Evolutionary conservation across 2,113 vertebrate species (phyloP).

Genomic region (Polypterus senegalus): DNA sequence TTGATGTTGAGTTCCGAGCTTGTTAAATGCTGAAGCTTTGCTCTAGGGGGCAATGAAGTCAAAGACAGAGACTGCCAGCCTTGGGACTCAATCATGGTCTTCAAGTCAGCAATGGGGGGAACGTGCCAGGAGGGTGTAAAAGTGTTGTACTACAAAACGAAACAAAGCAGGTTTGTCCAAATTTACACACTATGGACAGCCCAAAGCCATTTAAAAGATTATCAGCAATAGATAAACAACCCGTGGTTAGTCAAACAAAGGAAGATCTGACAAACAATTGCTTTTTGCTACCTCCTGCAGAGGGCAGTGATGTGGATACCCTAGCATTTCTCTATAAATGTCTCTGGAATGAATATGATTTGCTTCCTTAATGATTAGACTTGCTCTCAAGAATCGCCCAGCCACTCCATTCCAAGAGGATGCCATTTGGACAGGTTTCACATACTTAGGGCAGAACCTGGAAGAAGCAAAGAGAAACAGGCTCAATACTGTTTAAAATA

Average conservation of each 20-base stretch:
- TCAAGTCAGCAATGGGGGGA: constrained; percentile 35
- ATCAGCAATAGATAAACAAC: background rate
- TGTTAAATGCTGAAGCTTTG: constrained; percentile 35
- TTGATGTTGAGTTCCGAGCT: constrained; percentile 44
- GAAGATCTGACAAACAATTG: constrained; percentile 8
- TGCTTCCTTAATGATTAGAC: constrained; percentile 19
- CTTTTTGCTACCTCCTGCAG: constrained; percentile 42
- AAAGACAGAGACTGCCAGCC: constrained; percentile 45
- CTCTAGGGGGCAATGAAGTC: constrained; percentile 39
- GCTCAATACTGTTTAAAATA: too few relatives aligned
- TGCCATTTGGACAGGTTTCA: constrained; percentile 5
- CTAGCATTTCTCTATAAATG: constrained; percentile 67
- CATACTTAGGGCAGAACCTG: constrained; percentile 22
- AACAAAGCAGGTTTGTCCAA: constrained; percentile 6
- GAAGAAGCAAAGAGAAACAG: background rate
- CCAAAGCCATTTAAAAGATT: too few relatives aligned
- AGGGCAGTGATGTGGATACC: constrained; percentile 55
- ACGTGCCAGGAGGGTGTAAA: constrained; percentile 30
- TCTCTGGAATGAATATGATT: constrained; percentile 35
- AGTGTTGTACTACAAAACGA: constrained; percentile 36
- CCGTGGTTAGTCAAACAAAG: constrained; percentile 4
- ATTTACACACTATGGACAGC: too few relatives aligned
- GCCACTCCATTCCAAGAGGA: constrained; percentile 35
- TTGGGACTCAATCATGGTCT: constrained; percentile 12
- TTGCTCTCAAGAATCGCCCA: constrained; percentile 42